Conservation (phyloP, 2,797 vertebrate genomes). For the Orestias chungarensis region DNA sequence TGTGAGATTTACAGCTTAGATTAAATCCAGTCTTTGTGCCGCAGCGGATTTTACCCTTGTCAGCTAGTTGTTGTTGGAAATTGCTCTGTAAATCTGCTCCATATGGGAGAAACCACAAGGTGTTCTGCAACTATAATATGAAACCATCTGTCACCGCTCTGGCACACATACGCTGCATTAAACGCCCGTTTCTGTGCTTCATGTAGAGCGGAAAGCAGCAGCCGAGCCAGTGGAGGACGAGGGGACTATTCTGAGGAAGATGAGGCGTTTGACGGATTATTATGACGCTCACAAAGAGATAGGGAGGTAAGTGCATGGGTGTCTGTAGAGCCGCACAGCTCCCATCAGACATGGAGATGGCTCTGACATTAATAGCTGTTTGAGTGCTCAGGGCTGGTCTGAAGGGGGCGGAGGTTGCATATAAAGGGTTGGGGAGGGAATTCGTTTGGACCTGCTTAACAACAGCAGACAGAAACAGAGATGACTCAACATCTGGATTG, state of each 20-base stretch:
- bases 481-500: conserved; percentile 57
- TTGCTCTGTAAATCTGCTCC: conserved; percentile 37
- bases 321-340: conserved; percentile 11
- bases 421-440: neutral
- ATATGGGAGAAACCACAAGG: conserved; percentile 46
- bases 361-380: conserved; percentile 18
- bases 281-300: conserved; percentile 94
- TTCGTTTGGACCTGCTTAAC: conserved; percentile 44
- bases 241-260: conserved; percentile 80
- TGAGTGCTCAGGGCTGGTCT: conserved; percentile 18
- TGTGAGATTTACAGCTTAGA: neutral
- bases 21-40: neutral
- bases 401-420: neutral
- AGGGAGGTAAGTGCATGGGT: conserved; percentile 80
- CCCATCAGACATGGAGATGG: conserved; percentile 6
- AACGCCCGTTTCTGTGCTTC: conserved; percentile 14
- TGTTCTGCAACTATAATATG: conserved; percentile 48
- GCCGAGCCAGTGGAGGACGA: conserved; percentile 85
- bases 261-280: conserved; percentile 88
- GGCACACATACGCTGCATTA: conserved; percentile 22
- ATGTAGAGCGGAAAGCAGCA: conserved; percentile 70
- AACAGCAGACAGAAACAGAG: conserved; percentile 31
- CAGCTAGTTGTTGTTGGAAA: conserved; percentile 22
- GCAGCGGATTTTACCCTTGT: neutral
- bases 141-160: conserved; percentile 65